Conservation (phyloP, 2,888 invertebrate genomes). For the Drosophila infuscata region DNA sequence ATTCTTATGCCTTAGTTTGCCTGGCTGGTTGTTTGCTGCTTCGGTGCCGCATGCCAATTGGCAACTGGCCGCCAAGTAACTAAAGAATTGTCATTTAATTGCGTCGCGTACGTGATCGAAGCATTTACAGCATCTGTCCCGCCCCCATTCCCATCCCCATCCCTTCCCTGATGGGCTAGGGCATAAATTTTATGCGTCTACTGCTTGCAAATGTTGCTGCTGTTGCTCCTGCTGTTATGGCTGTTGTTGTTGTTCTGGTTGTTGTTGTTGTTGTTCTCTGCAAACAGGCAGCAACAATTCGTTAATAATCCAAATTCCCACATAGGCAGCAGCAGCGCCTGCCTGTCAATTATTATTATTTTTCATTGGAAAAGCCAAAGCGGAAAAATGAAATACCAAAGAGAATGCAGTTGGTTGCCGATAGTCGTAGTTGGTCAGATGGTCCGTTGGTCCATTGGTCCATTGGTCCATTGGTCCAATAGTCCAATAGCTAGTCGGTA, state of each 20-base stretch:
- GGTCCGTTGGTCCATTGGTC: constrained; percentile 14
- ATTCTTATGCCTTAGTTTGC: constrained; percentile 76
- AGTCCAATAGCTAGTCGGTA: constrained; percentile 20
- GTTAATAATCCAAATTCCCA: constrained; percentile 81
- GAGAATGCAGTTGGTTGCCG: constrained; percentile 56
- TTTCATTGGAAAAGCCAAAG: constrained; percentile 76
- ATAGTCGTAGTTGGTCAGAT: constrained; percentile 39
- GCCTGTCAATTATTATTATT: constrained; percentile 81
- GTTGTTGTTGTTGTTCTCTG: constrained; percentile 42
- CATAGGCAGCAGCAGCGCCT: constrained; percentile 65
- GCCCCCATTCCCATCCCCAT: neutral
- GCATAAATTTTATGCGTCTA: constrained; percentile 76
- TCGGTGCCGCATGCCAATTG: constrained; percentile 71
- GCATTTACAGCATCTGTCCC: constrained; percentile 66
- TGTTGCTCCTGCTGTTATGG: constrained; percentile 1
- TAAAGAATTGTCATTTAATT: constrained; percentile 84
- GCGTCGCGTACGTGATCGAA: constrained; percentile 84
- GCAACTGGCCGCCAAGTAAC: constrained; percentile 65
- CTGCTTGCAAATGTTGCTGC: constrained; percentile 62
- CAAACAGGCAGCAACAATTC: constrained; percentile 74
- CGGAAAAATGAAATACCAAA: constrained; percentile 77
- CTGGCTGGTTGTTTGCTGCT: constrained; percentile 24
- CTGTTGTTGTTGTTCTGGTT: constrained; percentile 25
- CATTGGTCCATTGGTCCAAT: constrained; percentile 13
- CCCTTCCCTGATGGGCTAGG: constrained; percentile 43